These are phyloP conservation scores for Spinibarbus caldwelli DNA, from an alignment of 2,797 vertebrate genomes.

Conservation along the genomic window DNA sequence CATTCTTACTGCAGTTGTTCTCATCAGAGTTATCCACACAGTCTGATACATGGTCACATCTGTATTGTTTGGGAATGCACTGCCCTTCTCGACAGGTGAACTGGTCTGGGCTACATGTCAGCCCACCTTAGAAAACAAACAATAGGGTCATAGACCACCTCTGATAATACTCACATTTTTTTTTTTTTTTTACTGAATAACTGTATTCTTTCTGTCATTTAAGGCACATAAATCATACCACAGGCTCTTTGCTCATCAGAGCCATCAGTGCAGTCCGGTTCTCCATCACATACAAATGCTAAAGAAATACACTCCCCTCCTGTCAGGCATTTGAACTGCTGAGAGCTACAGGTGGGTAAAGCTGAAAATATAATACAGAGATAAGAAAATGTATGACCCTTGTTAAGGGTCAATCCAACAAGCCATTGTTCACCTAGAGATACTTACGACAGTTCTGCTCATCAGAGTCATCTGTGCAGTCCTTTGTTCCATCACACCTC, in stretches of 20 bases:
- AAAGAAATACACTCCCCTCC: constrained; percentile 73
- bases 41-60: constrained; percentile 75
- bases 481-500: constrained; percentile 75
- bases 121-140: constrained; percentile 62
- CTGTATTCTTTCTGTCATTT: background rate
- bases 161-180: background rate
- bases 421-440: background rate
- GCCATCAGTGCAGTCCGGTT: constrained; percentile 74
- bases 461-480: constrained; percentile 77
- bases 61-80: constrained; percentile 74
- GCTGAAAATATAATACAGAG: constrained; percentile 61
- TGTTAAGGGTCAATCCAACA: background rate
- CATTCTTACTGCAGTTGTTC: constrained; percentile 74
- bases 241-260: constrained; percentile 77
- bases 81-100: constrained; percentile 77
- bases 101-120: constrained; percentile 74
- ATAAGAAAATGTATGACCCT: background rate
- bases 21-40: constrained; percentile 78
- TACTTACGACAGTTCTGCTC: constrained; percentile 77
- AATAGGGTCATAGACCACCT: background rate
- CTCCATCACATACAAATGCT: constrained; percentile 76
- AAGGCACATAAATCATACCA: constrained; percentile 60
- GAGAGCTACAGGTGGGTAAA: constrained; percentile 65
- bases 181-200: background rate
- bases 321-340: constrained; percentile 77